Base-by-base conservation (phyloP, 2,113 vertebrate species). In the Campylomormyrus numenius region DNA sequence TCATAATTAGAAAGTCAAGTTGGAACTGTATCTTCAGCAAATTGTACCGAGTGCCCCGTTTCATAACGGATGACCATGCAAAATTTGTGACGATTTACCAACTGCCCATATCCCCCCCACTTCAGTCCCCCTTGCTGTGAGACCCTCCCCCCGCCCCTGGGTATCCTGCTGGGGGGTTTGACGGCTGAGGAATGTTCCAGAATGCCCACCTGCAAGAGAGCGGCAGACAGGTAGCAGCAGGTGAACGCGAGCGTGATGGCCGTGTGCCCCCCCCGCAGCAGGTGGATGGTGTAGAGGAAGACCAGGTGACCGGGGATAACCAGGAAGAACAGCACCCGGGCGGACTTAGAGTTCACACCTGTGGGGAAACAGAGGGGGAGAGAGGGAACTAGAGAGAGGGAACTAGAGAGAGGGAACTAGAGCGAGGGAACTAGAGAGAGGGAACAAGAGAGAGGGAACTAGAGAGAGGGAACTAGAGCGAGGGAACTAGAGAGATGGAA, bases 221-320 rank as follows among this genome's bases (percentile, higher is more conserved):
- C 96, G 46, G 97, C 97, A 2, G 92, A 92, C 92, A 99, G 93
- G 87, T 98, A 99, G 91, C 97, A 92, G 0, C 93, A 89, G 84
- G 96, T 94, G 80, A 99, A 98, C 85, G 94, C 93, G 87, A 94
- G 91, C 90, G 96, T 96, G 46, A 96, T 94, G 15, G 95, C 88
- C 21, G 92, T 92, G 1, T 95, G 93, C 2, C 94, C 96, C 39
- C 96, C 97, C 91, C 98, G 96, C 88, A 98, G 94, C 85, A 99
- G 90, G 83, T 95, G 95, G 92, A 98, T 96, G 66, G 93, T 90
- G 85, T 94, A 96, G 90, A 99, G 93, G 94, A 98, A 98, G 91
- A 97, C 56, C 0, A 99, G 94, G 91, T 99, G 98, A 45, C 98
- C 97, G 0, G 98, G 98, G 80, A 98, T 89, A 77, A 97, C 97